These are phyloP conservation scores for Homarus americanus DNA, from an alignment of 1,140 invertebrate species.

Conservation along the genomic window DNA sequence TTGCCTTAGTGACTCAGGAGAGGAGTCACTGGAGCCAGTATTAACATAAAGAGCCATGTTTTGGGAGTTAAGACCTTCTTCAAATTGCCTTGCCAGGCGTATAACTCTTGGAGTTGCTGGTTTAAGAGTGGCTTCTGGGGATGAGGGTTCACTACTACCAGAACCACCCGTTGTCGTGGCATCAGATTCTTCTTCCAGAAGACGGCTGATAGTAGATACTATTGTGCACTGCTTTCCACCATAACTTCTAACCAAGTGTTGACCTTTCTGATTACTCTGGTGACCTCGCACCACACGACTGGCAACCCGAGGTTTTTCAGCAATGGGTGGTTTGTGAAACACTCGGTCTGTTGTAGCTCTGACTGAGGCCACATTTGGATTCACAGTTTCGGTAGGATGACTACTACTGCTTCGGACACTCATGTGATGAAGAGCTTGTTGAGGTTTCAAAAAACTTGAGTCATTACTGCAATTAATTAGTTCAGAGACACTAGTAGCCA, in stretches of 20 bases:
- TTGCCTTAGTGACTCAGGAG: constrained; percentile 48
- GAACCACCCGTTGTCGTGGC: constrained; percentile 63
- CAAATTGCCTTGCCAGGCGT: constrained; percentile 67
- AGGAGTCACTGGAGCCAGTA: constrained; percentile 21
- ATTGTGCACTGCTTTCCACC: constrained; percentile 67
- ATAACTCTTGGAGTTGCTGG: constrained; percentile 71
- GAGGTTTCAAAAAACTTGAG: constrained; percentile 46
- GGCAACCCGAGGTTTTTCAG: constrained; percentile 67
- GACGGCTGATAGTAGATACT: constrained; percentile 72
- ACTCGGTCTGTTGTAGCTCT: constrained; percentile 70
- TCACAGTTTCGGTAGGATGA: constrained; percentile 44
- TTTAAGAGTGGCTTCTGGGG: constrained; percentile 73
- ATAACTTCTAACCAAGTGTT: constrained; percentile 34
- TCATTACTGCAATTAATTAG: constrained; percentile 55
- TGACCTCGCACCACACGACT: constrained; percentile 40
- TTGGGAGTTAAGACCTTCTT: constrained; percentile 53
- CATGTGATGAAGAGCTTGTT: constrained; percentile 32
- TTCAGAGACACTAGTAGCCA: constrained; percentile 55
- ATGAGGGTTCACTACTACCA: constrained; percentile 71
- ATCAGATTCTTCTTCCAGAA: constrained; percentile 73
- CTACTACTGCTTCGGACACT: constrained; percentile 23
- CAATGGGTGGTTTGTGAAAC: constrained; percentile 73
- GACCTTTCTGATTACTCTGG: constrained; percentile 23
- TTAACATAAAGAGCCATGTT: constrained; percentile 3
- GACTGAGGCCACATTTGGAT: constrained; percentile 69